These are phyloP conservation scores for Platysternon megacephalum DNA, from an alignment of 2,113 vertebrate species.

Conservation along the genomic window DNA sequence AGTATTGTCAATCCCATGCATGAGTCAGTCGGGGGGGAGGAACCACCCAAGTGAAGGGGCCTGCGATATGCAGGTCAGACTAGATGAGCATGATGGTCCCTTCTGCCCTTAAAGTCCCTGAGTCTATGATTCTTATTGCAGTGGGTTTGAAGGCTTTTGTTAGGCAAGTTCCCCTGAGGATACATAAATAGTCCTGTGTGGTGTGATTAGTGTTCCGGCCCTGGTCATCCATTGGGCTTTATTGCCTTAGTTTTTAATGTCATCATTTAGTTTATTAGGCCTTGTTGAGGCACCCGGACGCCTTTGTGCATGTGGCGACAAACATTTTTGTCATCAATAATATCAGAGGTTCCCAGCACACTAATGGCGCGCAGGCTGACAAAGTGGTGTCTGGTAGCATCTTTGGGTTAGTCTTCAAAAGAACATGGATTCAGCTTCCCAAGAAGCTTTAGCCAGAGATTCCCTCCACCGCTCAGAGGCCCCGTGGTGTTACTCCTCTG, in stretches of 20 bases:
- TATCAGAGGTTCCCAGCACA: rapidly evolving
- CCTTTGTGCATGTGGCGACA: neutral
- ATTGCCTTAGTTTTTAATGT: constrained; percentile 14
- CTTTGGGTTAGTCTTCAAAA: neutral
- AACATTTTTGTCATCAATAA: rapidly evolving
- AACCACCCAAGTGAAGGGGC: too few relatives aligned
- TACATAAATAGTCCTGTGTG: neutral
- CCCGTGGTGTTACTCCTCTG: too few relatives aligned
- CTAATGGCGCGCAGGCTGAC: rapidly evolving
- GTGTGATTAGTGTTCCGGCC: neutral
- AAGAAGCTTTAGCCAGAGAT: neutral
- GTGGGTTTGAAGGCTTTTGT: rapidly evolving
- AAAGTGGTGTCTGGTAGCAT: rapidly evolving
- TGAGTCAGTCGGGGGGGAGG: too few relatives aligned
- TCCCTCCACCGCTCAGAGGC: neutral
- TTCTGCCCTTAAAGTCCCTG: neutral
- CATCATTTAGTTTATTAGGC: neutral
- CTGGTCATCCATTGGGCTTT: neutral
- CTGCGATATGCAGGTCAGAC: neutral
- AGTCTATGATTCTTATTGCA: rapidly evolving
- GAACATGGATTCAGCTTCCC: neutral
- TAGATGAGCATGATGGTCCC: neutral
- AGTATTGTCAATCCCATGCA: too few relatives aligned
- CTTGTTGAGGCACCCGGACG: neutral
- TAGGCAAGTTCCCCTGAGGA: rapidly evolving